Evolutionary conservation across 1,140 invertebrate species (phyloP).

Genomic region (Amphibalanus amphitrite): DNA sequence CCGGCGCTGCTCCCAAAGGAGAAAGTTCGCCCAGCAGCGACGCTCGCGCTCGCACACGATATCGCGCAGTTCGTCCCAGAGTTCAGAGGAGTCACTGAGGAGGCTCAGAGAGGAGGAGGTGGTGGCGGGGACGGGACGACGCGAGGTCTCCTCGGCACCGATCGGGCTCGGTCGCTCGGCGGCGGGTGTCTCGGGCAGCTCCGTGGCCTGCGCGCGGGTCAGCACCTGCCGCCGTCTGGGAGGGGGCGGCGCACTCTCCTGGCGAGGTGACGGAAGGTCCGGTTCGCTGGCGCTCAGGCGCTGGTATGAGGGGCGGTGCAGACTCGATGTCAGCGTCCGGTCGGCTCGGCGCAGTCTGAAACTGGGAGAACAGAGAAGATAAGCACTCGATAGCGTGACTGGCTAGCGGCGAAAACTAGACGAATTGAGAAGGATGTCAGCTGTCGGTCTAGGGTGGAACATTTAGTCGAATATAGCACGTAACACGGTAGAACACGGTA

Average conservation of each 20-base stretch:
- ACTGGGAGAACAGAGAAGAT: too few relatives aligned
- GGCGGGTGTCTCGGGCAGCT: not conserved
- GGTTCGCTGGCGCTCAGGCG: not conserved
- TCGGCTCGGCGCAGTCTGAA: not conserved
- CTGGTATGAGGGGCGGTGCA: not conserved
- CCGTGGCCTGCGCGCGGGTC: not conserved
- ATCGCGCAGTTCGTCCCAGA: not conserved
- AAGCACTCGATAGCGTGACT: too few relatives aligned
- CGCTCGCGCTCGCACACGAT: not conserved
- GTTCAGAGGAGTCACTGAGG: not conserved
- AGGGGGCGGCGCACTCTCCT: not conserved
- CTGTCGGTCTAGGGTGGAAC: too few relatives aligned
- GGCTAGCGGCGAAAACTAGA: too few relatives aligned
- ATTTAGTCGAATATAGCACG: too few relatives aligned
- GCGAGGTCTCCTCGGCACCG: not conserved
- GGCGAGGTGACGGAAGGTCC: not conserved
- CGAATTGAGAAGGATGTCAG: too few relatives aligned
- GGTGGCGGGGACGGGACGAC: too few relatives aligned
- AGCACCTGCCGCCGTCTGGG: not conserved
- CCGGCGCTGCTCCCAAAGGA: not conserved
- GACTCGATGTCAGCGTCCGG: not conserved
- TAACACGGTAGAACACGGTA: too few relatives aligned
- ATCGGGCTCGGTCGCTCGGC: not conserved
- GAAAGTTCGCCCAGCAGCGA: not conserved
- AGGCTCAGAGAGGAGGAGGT: not conserved